phyloP scores from a whole-genome alignment of 2,113 vertebrate genomes.

The Sarotherodon lohbergeri region DNA sequence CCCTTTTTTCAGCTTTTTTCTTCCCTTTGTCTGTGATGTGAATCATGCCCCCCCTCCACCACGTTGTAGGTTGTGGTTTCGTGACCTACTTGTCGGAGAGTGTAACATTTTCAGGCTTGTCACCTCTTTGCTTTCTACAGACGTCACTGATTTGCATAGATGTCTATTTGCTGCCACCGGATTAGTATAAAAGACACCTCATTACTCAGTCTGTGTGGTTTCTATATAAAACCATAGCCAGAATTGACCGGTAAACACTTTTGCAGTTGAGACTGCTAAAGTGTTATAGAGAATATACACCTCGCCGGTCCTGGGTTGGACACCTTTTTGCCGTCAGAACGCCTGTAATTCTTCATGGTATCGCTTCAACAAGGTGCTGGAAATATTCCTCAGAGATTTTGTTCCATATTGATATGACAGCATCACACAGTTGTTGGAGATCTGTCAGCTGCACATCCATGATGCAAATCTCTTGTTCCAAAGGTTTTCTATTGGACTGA shows the following conservation, averaged over 20 bases:
- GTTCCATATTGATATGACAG: neutral
- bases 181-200: constrained; percentile 4
- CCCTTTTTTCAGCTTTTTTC: neutral
- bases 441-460: neutral
- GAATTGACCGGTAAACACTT: neutral
- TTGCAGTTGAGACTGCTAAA: neutral
- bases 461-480: neutral
- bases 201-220: neutral
- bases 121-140: constrained; percentile 10
- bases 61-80: neutral
- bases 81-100: constrained; percentile 42
- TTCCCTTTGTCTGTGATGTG: neutral
- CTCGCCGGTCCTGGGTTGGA: neutral
- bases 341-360: neutral
- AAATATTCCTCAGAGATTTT: neutral
- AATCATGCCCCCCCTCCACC: neutral
- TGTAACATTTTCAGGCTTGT: constrained; percentile 23
- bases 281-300: neutral
- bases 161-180: constrained; percentile 15
- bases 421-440: neutral
- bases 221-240: neutral
- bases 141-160: constrained; percentile 24
- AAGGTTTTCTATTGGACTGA: neutral
- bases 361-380: neutral
- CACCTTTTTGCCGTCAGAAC: accelerated